A percentile compares a stretch with the other conserved stretches of the same genome.
Conservation (phyloP, 2,113 vertebrate genomes). For the Balaeniceps rex region DNA sequence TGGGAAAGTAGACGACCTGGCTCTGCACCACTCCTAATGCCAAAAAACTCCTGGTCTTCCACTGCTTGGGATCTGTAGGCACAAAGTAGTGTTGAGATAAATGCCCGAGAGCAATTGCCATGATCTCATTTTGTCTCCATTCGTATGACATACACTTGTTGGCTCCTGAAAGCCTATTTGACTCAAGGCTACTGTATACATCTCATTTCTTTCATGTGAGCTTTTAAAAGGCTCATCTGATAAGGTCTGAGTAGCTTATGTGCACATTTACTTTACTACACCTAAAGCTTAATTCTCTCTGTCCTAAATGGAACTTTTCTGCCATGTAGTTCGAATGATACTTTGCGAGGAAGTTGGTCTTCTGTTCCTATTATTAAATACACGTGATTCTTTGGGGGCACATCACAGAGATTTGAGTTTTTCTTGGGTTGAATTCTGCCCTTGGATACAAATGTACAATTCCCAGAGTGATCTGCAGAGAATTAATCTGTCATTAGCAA, state of each 20-base stretch:
- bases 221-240: conserved; percentile 18
- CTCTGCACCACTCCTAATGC: background rate
- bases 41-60: background rate
- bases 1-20: background rate
- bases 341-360: background rate
- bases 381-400: background rate
- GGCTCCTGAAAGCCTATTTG: conserved; percentile 13
- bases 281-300: background rate
- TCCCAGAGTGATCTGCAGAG: conserved; percentile 45
- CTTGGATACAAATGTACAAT: conserved; percentile 13
- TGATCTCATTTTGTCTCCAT: conserved; percentile 35
- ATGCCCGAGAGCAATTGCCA: conserved; percentile 15
- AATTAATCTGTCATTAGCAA: conserved; percentile 66
- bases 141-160: background rate
- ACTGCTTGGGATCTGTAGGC: background rate
- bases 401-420: conserved; percentile 31
- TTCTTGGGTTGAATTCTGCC: conserved; percentile 31
- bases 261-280: background rate
- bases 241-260: background rate
- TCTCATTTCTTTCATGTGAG: conserved; percentile 22
- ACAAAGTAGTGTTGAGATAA: conserved; percentile 7
- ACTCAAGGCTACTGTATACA: background rate
- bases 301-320: conserved; percentile 33
- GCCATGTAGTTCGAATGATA: background rate
- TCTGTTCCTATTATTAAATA: conserved; percentile 12